These are phyloP conservation scores for Intellagama lesueurii DNA, from an alignment of 2,797 vertebrate species.

Conservation along the genomic window DNA sequence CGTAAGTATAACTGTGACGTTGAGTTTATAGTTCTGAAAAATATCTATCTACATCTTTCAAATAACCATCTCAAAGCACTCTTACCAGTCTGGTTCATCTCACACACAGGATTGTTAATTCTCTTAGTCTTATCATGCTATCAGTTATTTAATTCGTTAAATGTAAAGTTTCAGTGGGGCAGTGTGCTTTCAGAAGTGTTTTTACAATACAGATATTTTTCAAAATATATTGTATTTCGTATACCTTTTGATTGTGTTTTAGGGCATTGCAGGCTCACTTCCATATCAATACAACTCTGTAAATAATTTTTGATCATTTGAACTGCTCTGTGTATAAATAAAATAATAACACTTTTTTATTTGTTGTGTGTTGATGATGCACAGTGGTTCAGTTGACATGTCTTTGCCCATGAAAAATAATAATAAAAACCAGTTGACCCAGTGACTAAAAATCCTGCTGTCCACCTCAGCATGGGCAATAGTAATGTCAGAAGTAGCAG, in stretches of 20 bases:
- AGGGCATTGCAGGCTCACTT: neutral
- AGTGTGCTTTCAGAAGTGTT: neutral
- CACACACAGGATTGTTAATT: neutral
- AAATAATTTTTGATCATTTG: neutral
- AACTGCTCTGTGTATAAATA: neutral
- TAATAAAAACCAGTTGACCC: neutral
- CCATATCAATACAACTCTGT: neutral
- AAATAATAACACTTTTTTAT: neutral
- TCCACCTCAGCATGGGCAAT: too few species aligned
- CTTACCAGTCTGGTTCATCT: neutral
- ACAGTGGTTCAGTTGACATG: neutral
- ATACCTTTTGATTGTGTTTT: neutral
- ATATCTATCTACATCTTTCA: neutral
- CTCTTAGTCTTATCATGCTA: neutral
- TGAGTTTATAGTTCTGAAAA: conserved; percentile 18
- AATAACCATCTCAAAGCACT: neutral
- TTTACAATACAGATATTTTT: neutral
- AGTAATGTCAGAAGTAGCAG: too few species aligned
- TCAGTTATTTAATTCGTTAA: neutral
- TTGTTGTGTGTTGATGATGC: neutral
- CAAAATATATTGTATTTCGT: neutral
- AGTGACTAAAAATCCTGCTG: too few species aligned
- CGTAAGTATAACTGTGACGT: conserved; percentile 79
- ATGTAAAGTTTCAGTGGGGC: neutral
- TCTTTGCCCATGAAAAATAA: neutral